Evolutionary conservation across 2,113 vertebrate genomes (phyloP).

Genomic region (Laticauda colubrina): DNA sequence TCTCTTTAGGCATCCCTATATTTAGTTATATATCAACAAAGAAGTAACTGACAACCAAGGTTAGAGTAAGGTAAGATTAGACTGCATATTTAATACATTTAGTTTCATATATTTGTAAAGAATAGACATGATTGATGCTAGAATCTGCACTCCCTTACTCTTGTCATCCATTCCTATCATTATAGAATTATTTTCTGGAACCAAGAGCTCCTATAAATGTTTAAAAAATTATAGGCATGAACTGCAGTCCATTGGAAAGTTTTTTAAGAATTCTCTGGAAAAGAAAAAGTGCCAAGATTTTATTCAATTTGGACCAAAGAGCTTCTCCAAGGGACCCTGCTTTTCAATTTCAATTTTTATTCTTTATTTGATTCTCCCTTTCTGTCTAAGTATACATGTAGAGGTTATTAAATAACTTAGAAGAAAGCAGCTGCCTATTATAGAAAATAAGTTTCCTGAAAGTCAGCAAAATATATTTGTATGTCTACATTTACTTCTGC

Average conservation of each 20-base stretch:
- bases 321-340: background rate
- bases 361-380: background rate
- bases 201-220: constrained; percentile 61
- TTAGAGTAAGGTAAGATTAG: background rate
- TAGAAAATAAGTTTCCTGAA: constrained; percentile 62
- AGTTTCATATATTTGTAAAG: background rate
- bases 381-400: constrained; percentile 53
- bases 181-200: constrained; percentile 64
- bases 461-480: constrained; percentile 51
- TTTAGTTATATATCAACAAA: background rate
- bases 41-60: background rate
- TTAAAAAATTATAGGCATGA: constrained; percentile 49
- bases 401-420: constrained; percentile 59
- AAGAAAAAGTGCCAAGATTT: background rate
- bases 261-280: background rate
- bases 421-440: constrained; percentile 52
- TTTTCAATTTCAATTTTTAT: background rate
- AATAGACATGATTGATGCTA: constrained; percentile 39
- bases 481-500: constrained; percentile 54
- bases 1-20: background rate
- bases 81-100: background rate
- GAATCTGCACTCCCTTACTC: background rate
- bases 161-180: constrained; percentile 30
- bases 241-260: background rate
- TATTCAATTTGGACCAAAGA: background rate